Evolutionary conservation across 35 echinoderm and acorn worm species (phyloP), one percentile per base, ranked within the genome.

Genomic region (Ptychodera flava): DNA sequence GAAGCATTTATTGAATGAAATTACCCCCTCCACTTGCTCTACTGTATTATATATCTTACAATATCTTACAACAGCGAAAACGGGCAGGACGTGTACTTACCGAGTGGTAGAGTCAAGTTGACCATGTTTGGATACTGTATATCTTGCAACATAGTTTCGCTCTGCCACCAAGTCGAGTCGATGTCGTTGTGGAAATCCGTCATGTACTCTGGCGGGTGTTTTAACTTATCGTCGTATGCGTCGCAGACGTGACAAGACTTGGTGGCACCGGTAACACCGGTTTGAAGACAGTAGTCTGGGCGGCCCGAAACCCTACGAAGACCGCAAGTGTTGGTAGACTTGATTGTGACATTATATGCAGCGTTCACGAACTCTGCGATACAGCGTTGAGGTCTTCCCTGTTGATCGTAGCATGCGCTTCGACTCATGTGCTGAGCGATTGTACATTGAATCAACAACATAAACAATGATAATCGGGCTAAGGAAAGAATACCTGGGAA

Each of bases 101-200:
- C 91, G 37, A 97, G 84, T 33, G 86, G 82, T 76, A 97, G 93
- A 31, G 95, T 97, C 33, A 97, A 89, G 80, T 97, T 97, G 38
- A 97, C 95, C 32, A 89, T 88, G n/a, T 97, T 82, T 31, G 91
- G 91, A 76, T 87, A 93, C 79, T 95, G 89, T 35, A 89, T 45
- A 83, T 85, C 87, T 35, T 93, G 85, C 1, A 82, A 88, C 95
- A 97, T 91, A 31, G 95, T 93, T 37, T 97, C 92, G 90, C 95
- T 97, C 92, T 97, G 95, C 95, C 95, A 97, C 88, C 95, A 91
- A 2, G 92, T 97, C 87, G 93, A 91, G 30, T 88, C 83, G 45
- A 93, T 85, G 77, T 93, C 92, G 32, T 91, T 87, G 75, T 97
- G 95, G 36, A 93, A 92, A 85, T 97, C 95, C 22, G 95, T 97